Evolutionary conservation across 2,113 vertebrate species (phyloP).

Genomic region (Hyperopisus bebe): DNA sequence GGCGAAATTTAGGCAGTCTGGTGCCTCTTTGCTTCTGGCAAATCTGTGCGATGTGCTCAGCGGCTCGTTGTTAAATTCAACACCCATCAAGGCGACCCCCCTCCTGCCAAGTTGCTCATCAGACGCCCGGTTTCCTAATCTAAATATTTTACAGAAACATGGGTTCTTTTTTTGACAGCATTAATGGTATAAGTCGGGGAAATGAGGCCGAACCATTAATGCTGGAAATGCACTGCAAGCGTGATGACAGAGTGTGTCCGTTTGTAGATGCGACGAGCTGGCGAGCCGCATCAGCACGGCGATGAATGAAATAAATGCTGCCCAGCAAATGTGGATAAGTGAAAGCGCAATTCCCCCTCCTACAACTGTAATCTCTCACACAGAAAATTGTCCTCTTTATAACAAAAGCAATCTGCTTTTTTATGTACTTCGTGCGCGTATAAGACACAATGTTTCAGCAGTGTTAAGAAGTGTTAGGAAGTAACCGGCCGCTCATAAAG

Average conservation of each 20-base stretch:
- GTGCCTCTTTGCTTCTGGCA: too few relatives aligned
- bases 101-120: constrained; percentile 15
- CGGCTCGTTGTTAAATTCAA: not conserved
- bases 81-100: not conserved
- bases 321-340: not conserved
- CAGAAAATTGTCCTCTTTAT: not conserved
- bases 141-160: not conserved
- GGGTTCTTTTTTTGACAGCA: not conserved
- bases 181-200: not conserved
- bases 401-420: not conserved
- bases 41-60: not conserved
- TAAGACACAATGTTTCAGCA: constrained; percentile 1
- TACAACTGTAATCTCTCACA: not conserved
- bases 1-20: not conserved
- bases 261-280: not conserved
- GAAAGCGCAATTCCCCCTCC: not conserved
- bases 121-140: not conserved
- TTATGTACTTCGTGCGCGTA: not conserved
- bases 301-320: not conserved
- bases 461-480: constrained; percentile 12
- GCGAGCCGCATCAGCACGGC: not conserved
- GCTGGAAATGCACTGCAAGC: not conserved
- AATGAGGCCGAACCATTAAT: not conserved
- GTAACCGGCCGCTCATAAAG: not conserved
- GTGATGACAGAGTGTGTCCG: not conserved